Evolutionary conservation across 2,113 vertebrate genomes (phyloP).

Genomic region (Butastur rufipennis): DNA sequence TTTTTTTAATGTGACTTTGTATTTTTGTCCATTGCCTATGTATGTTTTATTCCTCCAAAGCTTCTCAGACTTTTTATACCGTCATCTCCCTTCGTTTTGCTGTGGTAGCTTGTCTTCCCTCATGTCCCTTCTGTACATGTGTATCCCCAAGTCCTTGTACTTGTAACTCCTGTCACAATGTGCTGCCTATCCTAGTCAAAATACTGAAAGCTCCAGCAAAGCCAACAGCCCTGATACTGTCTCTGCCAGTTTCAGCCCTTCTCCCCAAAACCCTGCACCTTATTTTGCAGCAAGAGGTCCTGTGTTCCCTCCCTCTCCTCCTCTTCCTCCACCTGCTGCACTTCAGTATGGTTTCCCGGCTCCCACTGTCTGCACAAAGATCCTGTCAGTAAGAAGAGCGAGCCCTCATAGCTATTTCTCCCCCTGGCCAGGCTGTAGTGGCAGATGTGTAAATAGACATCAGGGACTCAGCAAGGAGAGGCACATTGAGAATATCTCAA

Average conservation of each 20-base stretch:
- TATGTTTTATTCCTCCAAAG: background rate
- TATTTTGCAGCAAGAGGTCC: background rate
- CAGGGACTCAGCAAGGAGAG: background rate
- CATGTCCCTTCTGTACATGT: rapidly evolving
- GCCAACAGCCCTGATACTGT: background rate
- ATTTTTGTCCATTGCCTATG: background rate
- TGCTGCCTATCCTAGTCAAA: background rate
- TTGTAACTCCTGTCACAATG: background rate
- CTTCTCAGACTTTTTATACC: background rate
- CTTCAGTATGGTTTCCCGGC: background rate
- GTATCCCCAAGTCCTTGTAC: background rate
- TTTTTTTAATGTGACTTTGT: background rate
- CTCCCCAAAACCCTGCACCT: background rate
- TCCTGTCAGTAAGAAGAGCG: background rate
- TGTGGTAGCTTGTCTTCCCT: background rate
- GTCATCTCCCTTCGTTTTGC: background rate
- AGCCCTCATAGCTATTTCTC: background rate
- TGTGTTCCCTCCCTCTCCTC: background rate
- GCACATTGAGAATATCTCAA: rapidly evolving
- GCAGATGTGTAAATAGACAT: background rate
- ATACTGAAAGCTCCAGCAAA: background rate
- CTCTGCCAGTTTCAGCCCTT: background rate
- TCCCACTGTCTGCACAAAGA: background rate
- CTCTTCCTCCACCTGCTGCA: background rate
- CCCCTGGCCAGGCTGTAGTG: background rate